These are phyloP conservation scores for Teinopalpus imperialis DNA, from an alignment of 2,888 invertebrate genomes.

Conservation along the genomic window DNA sequence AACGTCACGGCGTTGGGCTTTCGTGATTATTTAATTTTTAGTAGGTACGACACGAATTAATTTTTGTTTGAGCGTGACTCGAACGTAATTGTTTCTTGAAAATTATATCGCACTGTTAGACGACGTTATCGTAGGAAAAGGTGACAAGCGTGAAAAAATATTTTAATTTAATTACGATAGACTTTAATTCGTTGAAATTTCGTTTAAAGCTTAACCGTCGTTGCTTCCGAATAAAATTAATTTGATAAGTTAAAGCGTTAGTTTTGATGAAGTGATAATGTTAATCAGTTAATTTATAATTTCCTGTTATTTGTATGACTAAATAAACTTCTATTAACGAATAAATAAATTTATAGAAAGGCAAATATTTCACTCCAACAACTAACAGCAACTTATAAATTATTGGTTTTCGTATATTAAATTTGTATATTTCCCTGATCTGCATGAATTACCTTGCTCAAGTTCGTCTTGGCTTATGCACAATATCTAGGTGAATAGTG, in stretches of 20 bases:
- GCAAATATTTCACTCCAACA: no score
- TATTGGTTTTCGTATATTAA: no score
- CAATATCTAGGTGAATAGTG: no score
- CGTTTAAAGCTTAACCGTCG: constrained; percentile 11
- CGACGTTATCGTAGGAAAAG: constrained; percentile 50
- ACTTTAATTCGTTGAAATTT: constrained; percentile 47
- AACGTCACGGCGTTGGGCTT: constrained; percentile 40
- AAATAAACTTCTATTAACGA: neutral
- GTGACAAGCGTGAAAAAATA: constrained; percentile 42
- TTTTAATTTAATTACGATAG: constrained; percentile 45
- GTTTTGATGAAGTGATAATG: constrained; percentile 12
- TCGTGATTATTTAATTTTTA: constrained; percentile 58
- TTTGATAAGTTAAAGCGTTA: constrained; percentile 15
- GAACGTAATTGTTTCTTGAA: constrained; percentile 56
- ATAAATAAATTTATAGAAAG: no score
- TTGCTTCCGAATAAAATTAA: constrained; percentile 21
- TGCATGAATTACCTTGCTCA: no score
- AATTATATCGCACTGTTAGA: constrained; percentile 51
- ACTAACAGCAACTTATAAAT: no score
- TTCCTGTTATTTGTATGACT: neutral
- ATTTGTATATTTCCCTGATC: no score
- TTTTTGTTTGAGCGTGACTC: constrained; percentile 56
- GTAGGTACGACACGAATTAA: constrained; percentile 54
- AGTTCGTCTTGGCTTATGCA: no score
- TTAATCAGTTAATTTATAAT: neutral